Evolutionary conservation across 2,797 vertebrate genomes (phyloP).

Genomic region (Enteromius fasciolatus): DNA sequence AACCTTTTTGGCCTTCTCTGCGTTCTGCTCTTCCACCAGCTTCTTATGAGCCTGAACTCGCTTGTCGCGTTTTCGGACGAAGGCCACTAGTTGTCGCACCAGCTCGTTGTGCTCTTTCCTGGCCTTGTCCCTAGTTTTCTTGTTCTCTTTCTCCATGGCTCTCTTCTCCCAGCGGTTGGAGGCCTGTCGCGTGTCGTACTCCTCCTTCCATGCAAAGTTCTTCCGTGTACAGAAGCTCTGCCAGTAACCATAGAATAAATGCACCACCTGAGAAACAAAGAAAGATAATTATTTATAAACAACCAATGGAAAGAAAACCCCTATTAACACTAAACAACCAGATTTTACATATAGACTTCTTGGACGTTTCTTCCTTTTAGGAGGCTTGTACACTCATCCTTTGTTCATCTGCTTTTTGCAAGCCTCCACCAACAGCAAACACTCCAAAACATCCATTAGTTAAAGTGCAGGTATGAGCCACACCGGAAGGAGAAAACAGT

Average conservation of each 20-base stretch:
- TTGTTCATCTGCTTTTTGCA: background rate
- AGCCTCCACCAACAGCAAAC: conserved; percentile 5
- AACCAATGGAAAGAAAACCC: background rate
- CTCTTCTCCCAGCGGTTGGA: conserved; percentile 97
- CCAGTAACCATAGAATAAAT: conserved; percentile 94
- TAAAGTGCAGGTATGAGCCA: background rate
- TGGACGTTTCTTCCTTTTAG: background rate
- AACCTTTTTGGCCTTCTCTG: conserved; percentile 87
- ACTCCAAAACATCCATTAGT: conserved; percentile 35
- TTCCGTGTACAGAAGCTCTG: conserved; percentile 96
- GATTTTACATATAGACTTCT: background rate
- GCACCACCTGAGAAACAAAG: conserved; percentile 82
- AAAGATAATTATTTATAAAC: too few species aligned
- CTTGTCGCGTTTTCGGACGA: conserved; percentile 92
- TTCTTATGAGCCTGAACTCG: conserved; percentile 92
- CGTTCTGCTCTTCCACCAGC: conserved; percentile 93
- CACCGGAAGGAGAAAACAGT: background rate
- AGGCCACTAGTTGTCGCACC: conserved; percentile 90
- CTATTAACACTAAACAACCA: background rate
- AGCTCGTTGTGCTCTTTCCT: conserved; percentile 91
- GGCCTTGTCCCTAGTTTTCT: conserved; percentile 89
- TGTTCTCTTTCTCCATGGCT: conserved; percentile 99
- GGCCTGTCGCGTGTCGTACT: conserved; percentile 92
- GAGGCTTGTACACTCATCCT: background rate
- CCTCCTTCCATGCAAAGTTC: conserved; percentile 96